Evolutionary conservation across 2,797 vertebrate genomes (phyloP), one percentile per base, ranked within the genome.

Genomic region (Melanotaenia maccullochi): DNA sequence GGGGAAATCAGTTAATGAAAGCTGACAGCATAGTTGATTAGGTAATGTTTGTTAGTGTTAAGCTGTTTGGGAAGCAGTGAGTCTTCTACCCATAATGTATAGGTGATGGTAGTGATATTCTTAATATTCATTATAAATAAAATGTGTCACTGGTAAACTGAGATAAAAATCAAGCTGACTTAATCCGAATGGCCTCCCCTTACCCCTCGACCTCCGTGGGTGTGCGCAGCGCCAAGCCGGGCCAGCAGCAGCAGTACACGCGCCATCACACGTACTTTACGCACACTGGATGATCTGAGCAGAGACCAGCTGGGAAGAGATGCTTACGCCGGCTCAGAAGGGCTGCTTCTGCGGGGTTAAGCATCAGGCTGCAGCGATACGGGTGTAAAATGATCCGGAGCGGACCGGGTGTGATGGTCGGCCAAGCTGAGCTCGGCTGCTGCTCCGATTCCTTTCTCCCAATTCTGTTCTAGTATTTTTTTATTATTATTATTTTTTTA

Each of bases 391-490:
- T 92, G 92, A 76, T 7, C 73, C 44, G 82, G 73, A 25, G 65
- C 60, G 30, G 73, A 64, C 56, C 57, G 73, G 77, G 16, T 11
- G 84, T 76, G 75, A 73, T 67, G 80, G 73, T 87, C 77, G 77
- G 88, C 83, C 82, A 75, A n/a, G 88, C 85, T 78, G 82, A 84
- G 84, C 85, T 73, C 82, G 80, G 86, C 86, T 73, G 72, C 83
- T 58, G 80, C 84, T 76, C 73, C 58, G 76, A 64, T 2, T 62
- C 76, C 56, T 68, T 49, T 77, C 86, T 85, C 82, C 79, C 76
- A 64, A 85, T 47, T 75, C 32, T 71, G 44, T 84, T 81, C 71
- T 89, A 89, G 84, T 69, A 78, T 59, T 40, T 83, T 0, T 42
- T 9, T 51, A 7, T 49, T n/a, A n/a, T n/a, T 3, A 36, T 16